These are phyloP conservation scores for Megaceryle alcyon DNA, from an alignment of 2,797 vertebrate genomes.

Conservation along the genomic window DNA sequence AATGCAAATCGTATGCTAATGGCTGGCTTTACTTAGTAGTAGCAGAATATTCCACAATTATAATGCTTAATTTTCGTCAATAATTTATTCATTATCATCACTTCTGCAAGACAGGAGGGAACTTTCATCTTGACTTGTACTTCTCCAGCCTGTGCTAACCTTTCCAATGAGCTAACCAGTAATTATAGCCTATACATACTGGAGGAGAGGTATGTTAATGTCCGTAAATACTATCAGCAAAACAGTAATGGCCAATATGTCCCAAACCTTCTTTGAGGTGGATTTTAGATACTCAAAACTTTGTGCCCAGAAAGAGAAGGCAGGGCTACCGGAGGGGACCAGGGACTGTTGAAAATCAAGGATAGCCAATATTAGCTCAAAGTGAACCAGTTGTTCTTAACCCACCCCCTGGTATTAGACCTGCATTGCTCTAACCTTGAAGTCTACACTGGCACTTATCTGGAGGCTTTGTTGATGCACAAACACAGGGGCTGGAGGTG, in stretches of 20 bases:
- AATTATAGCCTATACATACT: background rate
- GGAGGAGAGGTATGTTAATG: background rate
- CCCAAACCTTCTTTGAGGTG: background rate
- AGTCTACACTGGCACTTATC: no score
- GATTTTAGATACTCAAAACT: background rate
- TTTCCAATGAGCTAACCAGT: background rate
- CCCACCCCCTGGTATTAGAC: background rate
- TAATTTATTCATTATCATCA: constrained; percentile 48
- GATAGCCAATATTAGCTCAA: background rate
- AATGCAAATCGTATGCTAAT: constrained; percentile 85
- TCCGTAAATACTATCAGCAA: background rate
- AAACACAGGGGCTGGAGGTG: background rate
- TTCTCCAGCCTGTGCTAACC: background rate
- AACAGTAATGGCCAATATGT: background rate
- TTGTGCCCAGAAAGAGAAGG: background rate
- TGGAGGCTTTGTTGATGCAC: background rate
- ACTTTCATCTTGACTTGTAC: background rate
- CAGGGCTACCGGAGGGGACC: background rate
- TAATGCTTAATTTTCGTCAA: constrained; percentile 27
- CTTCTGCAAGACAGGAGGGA: constrained; percentile 28
- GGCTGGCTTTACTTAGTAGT: constrained; percentile 31
- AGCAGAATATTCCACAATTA: constrained; percentile 41
- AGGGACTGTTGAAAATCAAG: background rate
- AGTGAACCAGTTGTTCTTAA: background rate
- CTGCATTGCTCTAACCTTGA: background rate